These are phyloP conservation scores for Eupithecia tripunctaria DNA, from an alignment of 2,888 invertebrate genomes.

Conservation along the genomic window DNA sequence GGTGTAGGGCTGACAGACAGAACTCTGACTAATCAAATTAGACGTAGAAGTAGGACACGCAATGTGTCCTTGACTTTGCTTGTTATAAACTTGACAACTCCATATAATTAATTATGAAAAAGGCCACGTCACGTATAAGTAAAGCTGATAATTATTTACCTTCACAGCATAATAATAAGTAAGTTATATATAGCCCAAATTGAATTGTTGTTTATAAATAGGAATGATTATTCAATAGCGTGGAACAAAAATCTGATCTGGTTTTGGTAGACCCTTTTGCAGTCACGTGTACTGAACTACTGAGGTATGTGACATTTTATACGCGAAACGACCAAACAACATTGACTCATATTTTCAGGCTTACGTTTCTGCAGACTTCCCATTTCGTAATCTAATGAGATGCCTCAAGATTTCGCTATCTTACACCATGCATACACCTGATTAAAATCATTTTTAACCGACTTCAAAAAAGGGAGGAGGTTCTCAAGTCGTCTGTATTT, in stretches of 20 bases:
- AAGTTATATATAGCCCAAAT: background rate
- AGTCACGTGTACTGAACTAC: background rate
- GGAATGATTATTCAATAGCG: background rate
- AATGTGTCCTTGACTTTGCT: slow-evolving; percentile 17
- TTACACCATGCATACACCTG: too few relatives aligned
- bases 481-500: too few relatives aligned
- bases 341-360: background rate
- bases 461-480: too few relatives aligned
- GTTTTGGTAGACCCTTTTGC: background rate
- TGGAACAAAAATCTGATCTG: background rate
- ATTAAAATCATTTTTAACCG: too few relatives aligned
- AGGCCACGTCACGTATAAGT: slow-evolving; percentile 14
- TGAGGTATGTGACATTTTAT: background rate
- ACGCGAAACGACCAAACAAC: background rate
- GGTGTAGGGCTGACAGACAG: background rate
- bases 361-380: background rate
- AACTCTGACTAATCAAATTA: slow-evolving; percentile 30
- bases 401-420: background rate
- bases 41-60: slow-evolving; percentile 16
- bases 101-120: slow-evolving; percentile 22
- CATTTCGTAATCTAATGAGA: too few relatives aligned
- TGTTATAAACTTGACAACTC: background rate
- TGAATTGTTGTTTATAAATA: too few relatives aligned
- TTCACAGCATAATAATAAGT: background rate
- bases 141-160: background rate